These are phyloP conservation scores for Sarcophilus harrisii DNA, from an alignment of 2,797 vertebrate species.

Conservation along the genomic window DNA sequence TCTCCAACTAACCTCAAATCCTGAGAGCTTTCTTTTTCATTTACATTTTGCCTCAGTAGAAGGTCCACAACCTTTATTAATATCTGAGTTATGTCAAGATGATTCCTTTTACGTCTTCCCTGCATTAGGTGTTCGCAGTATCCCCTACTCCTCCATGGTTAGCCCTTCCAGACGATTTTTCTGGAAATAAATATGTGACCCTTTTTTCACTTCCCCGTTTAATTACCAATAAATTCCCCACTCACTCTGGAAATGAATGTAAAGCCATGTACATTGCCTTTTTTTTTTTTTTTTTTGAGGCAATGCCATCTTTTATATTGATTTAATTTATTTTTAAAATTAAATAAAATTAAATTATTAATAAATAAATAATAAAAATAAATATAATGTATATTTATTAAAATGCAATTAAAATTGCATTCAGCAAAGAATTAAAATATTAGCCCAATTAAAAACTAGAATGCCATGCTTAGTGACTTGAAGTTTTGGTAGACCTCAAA, in stretches of 20 bases:
- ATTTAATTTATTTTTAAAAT: background rate
- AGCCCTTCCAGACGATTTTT: background rate
- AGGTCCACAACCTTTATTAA: background rate
- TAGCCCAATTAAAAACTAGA: background rate
- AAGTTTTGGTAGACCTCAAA: background rate
- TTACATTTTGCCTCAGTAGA: background rate
- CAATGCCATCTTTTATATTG: background rate
- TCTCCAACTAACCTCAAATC: background rate
- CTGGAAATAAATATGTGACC: background rate
- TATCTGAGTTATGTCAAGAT: background rate
- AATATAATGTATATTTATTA: background rate
- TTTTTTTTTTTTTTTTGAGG: background rate
- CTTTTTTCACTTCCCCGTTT: background rate
- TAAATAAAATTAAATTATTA: too few species aligned
- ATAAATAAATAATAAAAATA: too few species aligned
- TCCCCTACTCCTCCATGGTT: background rate
- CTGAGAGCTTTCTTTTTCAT: background rate
- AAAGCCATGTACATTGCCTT: background rate
- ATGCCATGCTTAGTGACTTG: background rate
- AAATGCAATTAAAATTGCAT: background rate
- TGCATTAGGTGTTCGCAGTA: background rate
- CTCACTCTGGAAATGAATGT: background rate
- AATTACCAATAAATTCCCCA: background rate
- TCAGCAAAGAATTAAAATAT: background rate
- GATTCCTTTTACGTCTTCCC: background rate